Evolutionary conservation across 2,113 vertebrate genomes (phyloP), one percentile per base, ranked within the genome.

Genomic region (Dromas ardeola): DNA sequence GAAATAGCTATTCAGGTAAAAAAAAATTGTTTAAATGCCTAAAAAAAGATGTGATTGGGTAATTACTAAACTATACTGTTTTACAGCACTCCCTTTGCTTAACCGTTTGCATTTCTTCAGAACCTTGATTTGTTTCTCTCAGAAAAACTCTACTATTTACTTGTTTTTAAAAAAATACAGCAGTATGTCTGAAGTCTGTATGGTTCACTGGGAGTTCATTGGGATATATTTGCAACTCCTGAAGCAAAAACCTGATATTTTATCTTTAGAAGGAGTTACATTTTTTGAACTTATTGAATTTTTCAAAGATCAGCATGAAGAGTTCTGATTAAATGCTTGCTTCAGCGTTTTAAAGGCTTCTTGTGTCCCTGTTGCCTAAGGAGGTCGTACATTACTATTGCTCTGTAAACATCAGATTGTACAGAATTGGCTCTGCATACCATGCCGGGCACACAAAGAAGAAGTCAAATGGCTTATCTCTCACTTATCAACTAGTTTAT

Each of bases 341-440:
- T 95, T 97, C 91, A 97, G 96, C 93, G 0, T 93, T 97, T 97
- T 97, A 93, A 86, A 97, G 73, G 87, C 81, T 93, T n/a, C 95
- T 95, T 97, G 62, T 97, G 93, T 97, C 88, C 95, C 95, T 92
- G 92, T 98, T 97, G 97, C 98, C 97, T 97, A 97, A 97, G 97
- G 97, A 98, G 96, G 93, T 86, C 88, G 62, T 72, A 77, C 78
- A 55, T 30, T 92, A 93, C 58, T 94, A 98, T 95, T 98, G 95
- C 97, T 97, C 90, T 98, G 96, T 97, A 98, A 98, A 98, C 97
- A 98, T 96, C 93, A 98, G 93, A 97, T 96, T 97, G 81, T 77
- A 69, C 94, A 97, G 95, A 97, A 96, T 93, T 97, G 96, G 86
- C 91, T 96, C 83, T 86, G 88, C 69, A 13, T 95, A 79, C 90